These are phyloP conservation scores for Myotis brandtii DNA, from an alignment of 2,113 vertebrate species.

Conservation along the genomic window DNA sequence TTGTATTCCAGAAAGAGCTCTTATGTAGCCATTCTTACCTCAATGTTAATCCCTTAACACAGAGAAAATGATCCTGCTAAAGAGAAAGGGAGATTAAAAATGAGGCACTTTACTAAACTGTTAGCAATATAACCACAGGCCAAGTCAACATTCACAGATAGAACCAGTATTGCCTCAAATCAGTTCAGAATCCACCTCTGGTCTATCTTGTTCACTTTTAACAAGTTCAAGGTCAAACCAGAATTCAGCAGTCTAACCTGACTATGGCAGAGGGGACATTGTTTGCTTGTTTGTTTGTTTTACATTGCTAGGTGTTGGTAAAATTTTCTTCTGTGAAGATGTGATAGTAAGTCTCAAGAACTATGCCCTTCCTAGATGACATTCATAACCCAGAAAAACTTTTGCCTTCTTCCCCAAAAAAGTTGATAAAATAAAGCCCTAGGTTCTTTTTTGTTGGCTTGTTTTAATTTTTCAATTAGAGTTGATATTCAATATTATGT, in stretches of 20 bases:
- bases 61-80: conserved; percentile 70
- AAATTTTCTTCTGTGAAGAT: conserved; percentile 48
- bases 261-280: background rate
- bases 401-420: background rate
- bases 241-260: background rate
- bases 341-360: background rate
- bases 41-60: conserved; percentile 56
- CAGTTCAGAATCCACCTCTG: conserved; percentile 17
- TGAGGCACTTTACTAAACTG: conserved; percentile 60
- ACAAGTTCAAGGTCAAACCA: conserved; percentile 35
- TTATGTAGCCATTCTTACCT: conserved; percentile 69
- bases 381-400: background rate
- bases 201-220: background rate
- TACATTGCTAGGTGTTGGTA: background rate
- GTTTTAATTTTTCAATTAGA: background rate
- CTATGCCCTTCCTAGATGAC: background rate
- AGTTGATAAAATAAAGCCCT: background rate
- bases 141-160: conserved; percentile 42
- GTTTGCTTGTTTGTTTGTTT: background rate
- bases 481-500: background rate
- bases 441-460: background rate
- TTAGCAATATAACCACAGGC: conserved; percentile 31
- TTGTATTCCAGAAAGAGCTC: conserved; percentile 62
- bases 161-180: background rate
- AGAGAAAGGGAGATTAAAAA: conserved; percentile 68